Evolutionary conservation across 2,113 vertebrate genomes (phyloP).

Genomic region (Amphilophus citrinellus): DNA sequence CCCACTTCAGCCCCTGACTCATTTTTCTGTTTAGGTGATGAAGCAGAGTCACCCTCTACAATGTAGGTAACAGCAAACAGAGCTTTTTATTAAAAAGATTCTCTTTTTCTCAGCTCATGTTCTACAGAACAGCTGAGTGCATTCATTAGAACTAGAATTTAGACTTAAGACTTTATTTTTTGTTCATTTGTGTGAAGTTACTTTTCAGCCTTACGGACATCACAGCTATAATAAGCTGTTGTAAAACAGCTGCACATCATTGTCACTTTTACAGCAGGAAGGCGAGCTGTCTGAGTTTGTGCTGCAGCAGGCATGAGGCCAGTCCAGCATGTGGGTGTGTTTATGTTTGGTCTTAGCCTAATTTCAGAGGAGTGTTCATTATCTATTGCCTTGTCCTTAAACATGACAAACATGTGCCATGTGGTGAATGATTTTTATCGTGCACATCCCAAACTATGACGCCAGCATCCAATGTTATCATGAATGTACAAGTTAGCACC

Average conservation of each 20-base stretch:
- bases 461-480: not conserved
- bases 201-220: not conserved
- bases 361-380: conserved; percentile 2
- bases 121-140: too few species aligned
- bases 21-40: too few species aligned
- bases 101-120: too few species aligned
- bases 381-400: not conserved
- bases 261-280: not conserved
- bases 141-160: too few species aligned
- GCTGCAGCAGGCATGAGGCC: not conserved
- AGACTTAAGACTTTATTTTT: not conserved
- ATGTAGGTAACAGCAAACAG: too few species aligned
- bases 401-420: conserved; percentile 17
- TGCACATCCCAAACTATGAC: not conserved
- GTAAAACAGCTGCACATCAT: not conserved
- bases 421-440: not conserved
- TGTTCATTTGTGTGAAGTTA: not conserved
- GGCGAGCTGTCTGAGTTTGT: not conserved
- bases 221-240: not conserved
- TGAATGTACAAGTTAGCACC: not conserved
- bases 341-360: not conserved
- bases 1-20: too few species aligned
- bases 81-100: too few species aligned
- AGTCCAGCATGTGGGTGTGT: conserved; percentile 11
- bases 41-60: too few species aligned